phyloP scores from a whole-genome alignment of 2,113 vertebrate genomes.

The Nicator chloris region DNA sequence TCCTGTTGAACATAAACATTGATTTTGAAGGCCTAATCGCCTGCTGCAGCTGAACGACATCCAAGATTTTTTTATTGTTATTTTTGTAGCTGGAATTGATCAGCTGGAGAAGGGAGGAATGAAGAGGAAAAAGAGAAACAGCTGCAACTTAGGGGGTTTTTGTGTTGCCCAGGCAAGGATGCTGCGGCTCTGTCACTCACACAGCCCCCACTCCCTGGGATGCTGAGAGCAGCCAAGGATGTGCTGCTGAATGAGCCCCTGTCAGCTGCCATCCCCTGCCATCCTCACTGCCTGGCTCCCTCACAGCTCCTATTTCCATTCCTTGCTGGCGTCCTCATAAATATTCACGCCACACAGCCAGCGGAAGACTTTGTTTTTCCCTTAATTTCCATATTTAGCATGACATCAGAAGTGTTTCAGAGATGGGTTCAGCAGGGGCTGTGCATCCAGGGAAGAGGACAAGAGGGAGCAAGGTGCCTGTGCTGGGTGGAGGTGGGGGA shows the following conservation, averaged over 20 bases:
- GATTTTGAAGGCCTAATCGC: conserved; percentile 55
- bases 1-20: conserved; percentile 46
- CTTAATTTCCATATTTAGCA: conserved; percentile 66
- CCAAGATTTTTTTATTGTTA: conserved; percentile 20
- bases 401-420: conserved; percentile 57
- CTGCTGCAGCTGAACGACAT: conserved; percentile 17
- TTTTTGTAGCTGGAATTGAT: conserved; percentile 40
- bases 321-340: conserved; percentile 13
- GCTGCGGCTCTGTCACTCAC: neutral
- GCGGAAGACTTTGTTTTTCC: conserved; percentile 54
- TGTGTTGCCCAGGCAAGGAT: neutral
- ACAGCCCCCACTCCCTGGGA: neutral
- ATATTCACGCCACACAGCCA: conserved; percentile 44
- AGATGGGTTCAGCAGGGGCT: neutral
- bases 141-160: neutral
- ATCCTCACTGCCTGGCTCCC: neutral
- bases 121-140: neutral
- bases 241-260: conserved; percentile 29
- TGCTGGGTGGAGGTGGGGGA: neutral
- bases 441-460: conserved; percentile 2
- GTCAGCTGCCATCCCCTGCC: conserved; percentile 35
- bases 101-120: neutral
- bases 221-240: conserved; percentile 13
- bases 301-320: neutral
- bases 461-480: neutral